phyloP scores from a whole-genome alignment of 2,797 vertebrate species.

The Triplophysa bombifrons region DNA sequence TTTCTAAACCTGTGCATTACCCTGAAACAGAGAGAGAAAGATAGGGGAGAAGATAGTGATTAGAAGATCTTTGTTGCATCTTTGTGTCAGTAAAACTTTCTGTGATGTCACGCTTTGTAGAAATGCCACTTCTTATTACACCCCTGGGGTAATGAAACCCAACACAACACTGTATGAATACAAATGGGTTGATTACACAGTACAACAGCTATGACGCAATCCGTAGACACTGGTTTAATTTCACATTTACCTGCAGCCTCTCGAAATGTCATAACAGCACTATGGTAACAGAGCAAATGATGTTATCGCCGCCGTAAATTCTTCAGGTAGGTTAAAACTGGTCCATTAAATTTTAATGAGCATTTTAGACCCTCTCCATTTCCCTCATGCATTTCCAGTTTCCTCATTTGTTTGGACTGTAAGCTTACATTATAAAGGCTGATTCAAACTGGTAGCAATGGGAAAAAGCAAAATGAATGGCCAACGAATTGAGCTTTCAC shows the following conservation, averaged over 20 bases:
- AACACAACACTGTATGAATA: conserved; percentile 18
- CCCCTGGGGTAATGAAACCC: conserved; percentile 18
- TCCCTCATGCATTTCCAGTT: background rate
- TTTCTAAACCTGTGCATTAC: conserved; percentile 85
- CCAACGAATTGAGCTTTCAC: too few species aligned
- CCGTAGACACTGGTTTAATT: background rate
- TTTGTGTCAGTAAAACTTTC: background rate
- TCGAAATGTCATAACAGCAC: conserved; percentile 27
- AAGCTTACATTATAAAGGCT: background rate
- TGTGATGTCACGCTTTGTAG: background rate
- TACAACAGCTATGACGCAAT: background rate
- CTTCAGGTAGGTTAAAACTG: background rate
- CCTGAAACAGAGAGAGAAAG: conserved; percentile 65
- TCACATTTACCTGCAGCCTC: conserved; percentile 14
- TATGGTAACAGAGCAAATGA: background rate
- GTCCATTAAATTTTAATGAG: background rate
- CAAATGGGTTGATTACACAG: conserved; percentile 29
- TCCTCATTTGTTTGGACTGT: background rate
- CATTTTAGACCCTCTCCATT: too few species aligned
- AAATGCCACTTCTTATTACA: conserved; percentile 12
- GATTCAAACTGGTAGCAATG: too few species aligned
- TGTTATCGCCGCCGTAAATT: background rate
- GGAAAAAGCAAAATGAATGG: too few species aligned
- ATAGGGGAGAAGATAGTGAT: conserved; percentile 5
- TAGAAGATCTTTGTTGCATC: background rate